phyloP scores from a whole-genome alignment of 2,113 vertebrate genomes.

The Sakesphorus luctuosus region DNA sequence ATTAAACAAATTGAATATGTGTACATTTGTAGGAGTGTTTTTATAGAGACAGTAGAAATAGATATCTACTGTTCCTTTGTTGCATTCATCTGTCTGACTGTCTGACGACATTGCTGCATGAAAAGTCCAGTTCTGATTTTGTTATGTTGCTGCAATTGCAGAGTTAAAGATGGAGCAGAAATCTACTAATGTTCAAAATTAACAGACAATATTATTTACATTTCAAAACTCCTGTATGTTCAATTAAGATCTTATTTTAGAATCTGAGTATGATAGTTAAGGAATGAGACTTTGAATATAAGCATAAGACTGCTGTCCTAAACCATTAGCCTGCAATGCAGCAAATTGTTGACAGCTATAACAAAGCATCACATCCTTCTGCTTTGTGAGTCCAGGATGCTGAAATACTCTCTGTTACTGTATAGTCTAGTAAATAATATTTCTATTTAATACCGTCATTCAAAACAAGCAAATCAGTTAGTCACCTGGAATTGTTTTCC shows the following conservation, averaged over 20 bases:
- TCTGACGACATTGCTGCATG: not conserved
- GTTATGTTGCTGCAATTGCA: constrained; percentile 9
- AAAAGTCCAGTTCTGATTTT: constrained; percentile 33
- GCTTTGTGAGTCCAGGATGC: constrained; percentile 11
- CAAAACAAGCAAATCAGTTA: not conserved
- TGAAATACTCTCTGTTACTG: not conserved
- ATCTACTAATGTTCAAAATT: constrained; percentile 24
- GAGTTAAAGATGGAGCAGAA: not conserved
- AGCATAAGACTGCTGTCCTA: constrained; percentile 14
- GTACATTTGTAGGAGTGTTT: not conserved
- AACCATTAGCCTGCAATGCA: constrained; percentile 62
- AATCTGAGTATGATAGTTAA: not conserved
- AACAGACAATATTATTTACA: constrained; percentile 19
- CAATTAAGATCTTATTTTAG: constrained; percentile 30
- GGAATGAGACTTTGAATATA: constrained; percentile 37
- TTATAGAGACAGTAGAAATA: not conserved
- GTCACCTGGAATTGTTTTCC: not conserved
- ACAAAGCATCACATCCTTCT: constrained; percentile 51
- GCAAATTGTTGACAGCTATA: constrained; percentile 58
- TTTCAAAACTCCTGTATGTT: not conserved
- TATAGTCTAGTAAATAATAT: not conserved
- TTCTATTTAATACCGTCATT: not conserved
- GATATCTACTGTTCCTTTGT: not conserved
- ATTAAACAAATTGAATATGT: not conserved
- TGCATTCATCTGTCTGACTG: not conserved